Conservation (phyloP, 2,888 invertebrate species). For the Cephus pygmeus region DNA sequence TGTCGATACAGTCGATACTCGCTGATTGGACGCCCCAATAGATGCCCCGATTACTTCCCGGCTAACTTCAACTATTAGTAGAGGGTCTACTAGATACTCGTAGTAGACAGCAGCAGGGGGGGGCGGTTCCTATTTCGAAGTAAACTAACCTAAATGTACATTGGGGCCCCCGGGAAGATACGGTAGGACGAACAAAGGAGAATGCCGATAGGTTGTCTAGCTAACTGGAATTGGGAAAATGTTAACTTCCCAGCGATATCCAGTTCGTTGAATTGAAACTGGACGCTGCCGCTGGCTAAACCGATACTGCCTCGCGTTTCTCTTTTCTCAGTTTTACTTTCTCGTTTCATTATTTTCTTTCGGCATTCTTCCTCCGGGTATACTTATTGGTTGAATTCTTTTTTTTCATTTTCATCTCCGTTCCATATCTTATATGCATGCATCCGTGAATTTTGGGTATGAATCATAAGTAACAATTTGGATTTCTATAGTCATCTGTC, state of each 20-base stretch:
- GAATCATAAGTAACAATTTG: too few relatives aligned
- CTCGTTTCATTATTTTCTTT: background rate
- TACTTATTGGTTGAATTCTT: constrained; percentile 15
- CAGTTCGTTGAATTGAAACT: too few relatives aligned
- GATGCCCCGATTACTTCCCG: constrained; percentile 39
- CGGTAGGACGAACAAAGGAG: constrained; percentile 23
- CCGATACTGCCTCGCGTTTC: too few relatives aligned
- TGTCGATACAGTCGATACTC: constrained; percentile 24
- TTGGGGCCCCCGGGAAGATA: constrained; percentile 11
- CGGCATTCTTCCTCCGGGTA: constrained; percentile 11
- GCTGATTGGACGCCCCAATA: constrained; percentile 40
- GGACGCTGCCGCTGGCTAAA: too few relatives aligned
- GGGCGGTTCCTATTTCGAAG: too few relatives aligned
- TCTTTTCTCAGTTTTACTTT: too few relatives aligned
- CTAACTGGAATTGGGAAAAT: constrained; percentile 36
- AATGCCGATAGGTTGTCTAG: constrained; percentile 31
- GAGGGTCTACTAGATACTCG: too few relatives aligned
- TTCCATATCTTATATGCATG: constrained; percentile 20
- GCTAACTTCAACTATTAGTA: constrained; percentile 45
- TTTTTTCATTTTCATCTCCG: background rate
- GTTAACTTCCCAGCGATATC: constrained; percentile 35
- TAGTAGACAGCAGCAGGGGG: too few relatives aligned
- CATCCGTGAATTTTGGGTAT: constrained; percentile 12
- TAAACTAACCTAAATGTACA: too few relatives aligned
- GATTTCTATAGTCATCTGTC: too few relatives aligned